Percentiles rank a stretch among this genome's conserved stretches.
These are phyloP conservation scores for Eurosta solidaginis DNA, from an alignment of 1,140 invertebrate genomes.

Conservation along the genomic window DNA sequence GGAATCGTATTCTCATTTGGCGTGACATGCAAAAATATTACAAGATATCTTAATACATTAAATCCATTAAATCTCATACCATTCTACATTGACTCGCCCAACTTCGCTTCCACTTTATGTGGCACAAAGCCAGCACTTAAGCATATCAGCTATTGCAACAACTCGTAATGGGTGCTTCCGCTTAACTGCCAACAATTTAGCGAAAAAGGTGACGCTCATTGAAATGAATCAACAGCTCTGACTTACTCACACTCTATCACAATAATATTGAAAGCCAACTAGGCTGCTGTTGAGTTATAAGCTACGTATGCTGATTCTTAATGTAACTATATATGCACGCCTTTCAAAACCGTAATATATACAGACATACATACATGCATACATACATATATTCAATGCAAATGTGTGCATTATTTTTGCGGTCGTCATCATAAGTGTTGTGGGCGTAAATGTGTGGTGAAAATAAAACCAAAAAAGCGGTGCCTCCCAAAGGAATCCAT, in stretches of 20 bases:
- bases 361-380: background rate
- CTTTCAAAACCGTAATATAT: background rate
- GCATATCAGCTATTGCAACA: background rate
- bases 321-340: too few relatives aligned
- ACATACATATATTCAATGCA: background rate
- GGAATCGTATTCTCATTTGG: too few relatives aligned
- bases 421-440: constrained; percentile 12
- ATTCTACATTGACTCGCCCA: too few relatives aligned
- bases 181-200: background rate
- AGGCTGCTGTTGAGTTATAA: background rate
- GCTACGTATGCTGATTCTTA: background rate
- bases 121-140: background rate
- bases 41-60: background rate
- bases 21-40: too few relatives aligned
- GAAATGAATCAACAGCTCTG: constrained; percentile 56
- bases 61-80: too few relatives aligned
- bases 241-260: constrained; percentile 38
- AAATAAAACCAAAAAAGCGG: background rate
- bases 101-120: background rate
- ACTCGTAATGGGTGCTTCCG: background rate
- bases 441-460: constrained; percentile 9
- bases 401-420: background rate
- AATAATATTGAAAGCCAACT: background rate
- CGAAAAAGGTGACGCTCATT: constrained; percentile 51
- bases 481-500: constrained; percentile 1